These are phyloP conservation scores for Hydra vulgaris DNA, from an alignment of 30 jellyfish, hydroid and myxozoan species.

Conservation along the genomic window DNA sequence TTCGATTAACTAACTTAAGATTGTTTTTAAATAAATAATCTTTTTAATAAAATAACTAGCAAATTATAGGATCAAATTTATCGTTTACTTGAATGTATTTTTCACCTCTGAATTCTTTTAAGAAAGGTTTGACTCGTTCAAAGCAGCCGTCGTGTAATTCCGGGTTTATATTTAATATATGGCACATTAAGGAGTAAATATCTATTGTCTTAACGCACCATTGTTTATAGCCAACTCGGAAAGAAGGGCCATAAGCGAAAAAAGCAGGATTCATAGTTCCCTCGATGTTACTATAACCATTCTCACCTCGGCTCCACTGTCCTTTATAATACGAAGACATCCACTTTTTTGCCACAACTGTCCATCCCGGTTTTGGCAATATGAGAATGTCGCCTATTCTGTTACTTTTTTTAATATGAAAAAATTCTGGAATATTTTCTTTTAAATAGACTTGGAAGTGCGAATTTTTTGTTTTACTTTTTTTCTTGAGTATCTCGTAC, in stretches of 20 bases:
- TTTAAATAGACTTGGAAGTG: slow-evolving; percentile 70
- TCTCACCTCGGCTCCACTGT: slow-evolving; percentile 56
- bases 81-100: not conserved
- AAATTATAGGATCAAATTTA: not conserved
- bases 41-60: not conserved
- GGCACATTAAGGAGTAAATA: slow-evolving; percentile 61
- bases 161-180: slow-evolving; percentile 40
- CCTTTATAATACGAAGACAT: slow-evolving; percentile 24
- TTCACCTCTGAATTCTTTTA: not conserved
- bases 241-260: slow-evolving; percentile 72
- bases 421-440: slow-evolving; percentile 43
- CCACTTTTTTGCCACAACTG: slow-evolving; percentile 27
- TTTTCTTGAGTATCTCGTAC: slow-evolving; percentile 31
- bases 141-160: slow-evolving; percentile 45
- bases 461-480: slow-evolving; percentile 14
- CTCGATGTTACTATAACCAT: slow-evolving; percentile 49
- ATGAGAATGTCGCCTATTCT: slow-evolving; percentile 58
- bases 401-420: slow-evolving; percentile 42
- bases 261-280: slow-evolving; percentile 77
- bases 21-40: too few species aligned
- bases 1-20: too few species aligned
- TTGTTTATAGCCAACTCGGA: slow-evolving; percentile 24
- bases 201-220: slow-evolving; percentile 45
- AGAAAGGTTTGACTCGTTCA: slow-evolving; percentile 26
- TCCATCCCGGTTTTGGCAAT: slow-evolving; percentile 86